Evolutionary conservation across 2,888 invertebrate genomes (phyloP).

Genomic region (Unio delphinus): DNA sequence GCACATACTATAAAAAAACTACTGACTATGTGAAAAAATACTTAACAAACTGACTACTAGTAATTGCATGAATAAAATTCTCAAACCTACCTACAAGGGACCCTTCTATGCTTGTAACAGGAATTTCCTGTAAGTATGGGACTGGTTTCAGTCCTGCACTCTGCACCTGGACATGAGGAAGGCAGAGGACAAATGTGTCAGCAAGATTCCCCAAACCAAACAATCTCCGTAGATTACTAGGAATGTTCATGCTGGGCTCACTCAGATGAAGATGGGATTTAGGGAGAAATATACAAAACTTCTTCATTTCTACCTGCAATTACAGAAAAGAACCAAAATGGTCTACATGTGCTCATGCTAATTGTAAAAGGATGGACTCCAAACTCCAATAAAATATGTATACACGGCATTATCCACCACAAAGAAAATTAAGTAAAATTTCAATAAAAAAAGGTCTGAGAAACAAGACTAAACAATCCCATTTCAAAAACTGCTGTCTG

Average conservation of each 20-base stretch:
- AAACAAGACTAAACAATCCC: too few relatives aligned
- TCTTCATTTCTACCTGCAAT: conserved; percentile 59
- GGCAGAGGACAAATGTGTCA: conserved; percentile 75
- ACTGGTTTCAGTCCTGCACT: conserved; percentile 75
- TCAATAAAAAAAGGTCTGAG: too few relatives aligned
- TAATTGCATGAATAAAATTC: neutral
- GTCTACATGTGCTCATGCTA: too few relatives aligned
- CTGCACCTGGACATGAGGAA: conserved; percentile 75
- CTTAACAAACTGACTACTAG: too few relatives aligned
- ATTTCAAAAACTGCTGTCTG: too few relatives aligned
- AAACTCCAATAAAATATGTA: too few relatives aligned
- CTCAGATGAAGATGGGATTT: conserved; percentile 32
- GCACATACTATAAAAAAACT: neutral
- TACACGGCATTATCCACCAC: too few relatives aligned
- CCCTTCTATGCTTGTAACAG: conserved; percentile 62
- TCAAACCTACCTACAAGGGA: conserved; percentile 58
- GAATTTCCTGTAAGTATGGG: conserved; percentile 60
- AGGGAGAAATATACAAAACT: conserved; percentile 57
- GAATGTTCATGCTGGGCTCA: conserved; percentile 60
- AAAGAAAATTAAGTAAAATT: too few relatives aligned
- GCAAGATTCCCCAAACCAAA: conserved; percentile 57
- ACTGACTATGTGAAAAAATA: neutral
- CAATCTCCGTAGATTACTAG: conserved; percentile 46
- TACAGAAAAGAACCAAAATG: neutral
- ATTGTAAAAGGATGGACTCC: too few relatives aligned